Evolutionary conservation across 1,140 invertebrate genomes (phyloP).

Genomic region (Hyphantria cunea): DNA sequence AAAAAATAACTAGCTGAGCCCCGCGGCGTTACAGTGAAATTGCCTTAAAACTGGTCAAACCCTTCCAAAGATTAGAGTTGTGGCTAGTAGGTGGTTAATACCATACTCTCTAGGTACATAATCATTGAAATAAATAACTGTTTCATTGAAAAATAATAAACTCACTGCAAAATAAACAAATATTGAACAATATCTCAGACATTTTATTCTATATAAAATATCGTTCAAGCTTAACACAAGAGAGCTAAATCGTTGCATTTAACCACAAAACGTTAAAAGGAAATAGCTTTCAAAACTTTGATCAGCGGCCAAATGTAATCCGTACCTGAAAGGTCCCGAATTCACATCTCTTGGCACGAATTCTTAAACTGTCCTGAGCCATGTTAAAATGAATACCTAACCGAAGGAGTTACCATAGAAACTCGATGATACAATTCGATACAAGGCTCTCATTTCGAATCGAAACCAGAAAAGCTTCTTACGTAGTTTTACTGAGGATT

Average conservation of each 20-base stretch:
- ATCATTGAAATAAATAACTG: too few species aligned
- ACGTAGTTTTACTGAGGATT: too few species aligned
- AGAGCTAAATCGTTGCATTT: slow-evolving; percentile 48
- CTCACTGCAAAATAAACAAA: too few species aligned
- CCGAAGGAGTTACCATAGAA: slow-evolving; percentile 12
- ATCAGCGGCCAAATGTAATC: slow-evolving; percentile 72
- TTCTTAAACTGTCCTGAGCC: slow-evolving; percentile 56
- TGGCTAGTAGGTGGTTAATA: too few species aligned
- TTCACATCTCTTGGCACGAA: slow-evolving; percentile 65
- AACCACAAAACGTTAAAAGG: slow-evolving; percentile 58
- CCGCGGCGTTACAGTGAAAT: too few species aligned
- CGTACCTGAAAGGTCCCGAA: slow-evolving; percentile 66
- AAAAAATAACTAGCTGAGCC: too few species aligned
- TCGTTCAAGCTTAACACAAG: slow-evolving; percentile 45
- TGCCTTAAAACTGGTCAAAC: too few species aligned
- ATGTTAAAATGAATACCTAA: slow-evolving; percentile 46
- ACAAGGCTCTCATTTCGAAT: too few species aligned
- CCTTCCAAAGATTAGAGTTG: too few species aligned
- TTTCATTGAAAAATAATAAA: too few species aligned
- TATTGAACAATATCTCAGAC: slow-evolving; percentile 4
- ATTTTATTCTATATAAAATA: slow-evolving; percentile 5
- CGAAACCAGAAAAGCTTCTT: too few species aligned
- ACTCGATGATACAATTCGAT: slow-evolving; percentile 19
- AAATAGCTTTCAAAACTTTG: slow-evolving; percentile 65
- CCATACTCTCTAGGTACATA: too few species aligned